Evolutionary conservation across 2,113 vertebrate genomes (phyloP).

Genomic region (Nothocercus julius): DNA sequence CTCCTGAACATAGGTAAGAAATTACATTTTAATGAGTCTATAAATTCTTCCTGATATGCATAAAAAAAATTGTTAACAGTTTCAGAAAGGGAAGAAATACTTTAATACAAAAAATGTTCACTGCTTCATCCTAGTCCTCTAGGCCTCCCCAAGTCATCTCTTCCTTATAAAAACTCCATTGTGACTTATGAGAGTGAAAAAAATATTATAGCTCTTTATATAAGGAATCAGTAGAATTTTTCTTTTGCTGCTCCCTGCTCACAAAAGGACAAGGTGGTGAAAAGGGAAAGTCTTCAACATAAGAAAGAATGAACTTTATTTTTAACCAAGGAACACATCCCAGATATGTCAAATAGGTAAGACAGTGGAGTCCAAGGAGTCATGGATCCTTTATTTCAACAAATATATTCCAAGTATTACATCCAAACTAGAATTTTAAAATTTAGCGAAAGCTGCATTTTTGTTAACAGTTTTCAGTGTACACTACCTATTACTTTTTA

Average conservation of each 20-base stretch:
- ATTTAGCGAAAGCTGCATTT: not conserved
- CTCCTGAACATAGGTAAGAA: conserved; percentile 70
- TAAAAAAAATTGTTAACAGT: not conserved
- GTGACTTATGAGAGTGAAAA: not conserved
- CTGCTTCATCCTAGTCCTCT: not conserved
- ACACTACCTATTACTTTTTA: not conserved
- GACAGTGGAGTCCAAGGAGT: too few relatives aligned
- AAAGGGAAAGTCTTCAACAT: fast-evolving
- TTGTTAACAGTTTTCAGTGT: not conserved
- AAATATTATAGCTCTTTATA: not conserved
- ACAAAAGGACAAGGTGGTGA: not conserved
- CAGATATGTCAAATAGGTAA: not conserved
- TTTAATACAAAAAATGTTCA: not conserved
- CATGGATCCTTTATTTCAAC: not conserved
- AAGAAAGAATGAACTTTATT: not conserved
- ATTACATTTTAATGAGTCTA: not conserved
- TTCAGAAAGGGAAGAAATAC: not conserved
- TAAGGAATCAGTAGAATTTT: not conserved
- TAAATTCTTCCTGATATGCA: not conserved
- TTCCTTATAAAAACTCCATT: not conserved
- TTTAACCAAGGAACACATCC: not conserved
- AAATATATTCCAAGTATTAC: not conserved
- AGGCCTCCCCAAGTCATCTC: not conserved
- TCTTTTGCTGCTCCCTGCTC: not conserved
- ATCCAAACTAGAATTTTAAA: not conserved